phyloP scores from a whole-genome alignment of 1,140 invertebrate species.

The Drosophila miranda region DNA sequence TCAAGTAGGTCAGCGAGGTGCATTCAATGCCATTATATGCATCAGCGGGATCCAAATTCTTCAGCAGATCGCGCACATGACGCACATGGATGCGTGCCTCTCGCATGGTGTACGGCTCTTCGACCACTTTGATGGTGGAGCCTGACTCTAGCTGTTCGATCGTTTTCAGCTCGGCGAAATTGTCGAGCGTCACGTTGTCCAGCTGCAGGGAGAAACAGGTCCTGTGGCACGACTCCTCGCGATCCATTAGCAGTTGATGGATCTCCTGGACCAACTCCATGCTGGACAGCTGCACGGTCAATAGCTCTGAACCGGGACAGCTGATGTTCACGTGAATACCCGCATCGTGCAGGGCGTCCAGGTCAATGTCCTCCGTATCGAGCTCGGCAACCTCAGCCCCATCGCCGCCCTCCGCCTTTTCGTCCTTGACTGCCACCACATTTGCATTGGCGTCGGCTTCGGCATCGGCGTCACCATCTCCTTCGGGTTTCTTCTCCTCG shows the following conservation, averaged over 20 bases:
- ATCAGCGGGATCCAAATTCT: slow-evolving; percentile 95
- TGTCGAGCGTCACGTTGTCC: slow-evolving; percentile 96
- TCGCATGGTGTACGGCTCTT: slow-evolving; percentile 98
- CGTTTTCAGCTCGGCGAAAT: slow-evolving; percentile 98
- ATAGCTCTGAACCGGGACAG: slow-evolving; percentile 93
- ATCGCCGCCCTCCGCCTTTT: slow-evolving; percentile 5
- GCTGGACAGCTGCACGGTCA: slow-evolving; percentile 97
- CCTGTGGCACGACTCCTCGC: slow-evolving; percentile 98
- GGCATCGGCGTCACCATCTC: slow-evolving; percentile 3
- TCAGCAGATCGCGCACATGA: slow-evolving; percentile 97
- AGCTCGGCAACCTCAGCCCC: slow-evolving; percentile 9
- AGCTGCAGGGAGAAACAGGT: slow-evolving; percentile 99
- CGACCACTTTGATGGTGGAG: slow-evolving; percentile 95
- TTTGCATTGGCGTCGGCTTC: slow-evolving; percentile 69
- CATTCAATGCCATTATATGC: slow-evolving; percentile 98
- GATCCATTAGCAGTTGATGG: slow-evolving; percentile 98
- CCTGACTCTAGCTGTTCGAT: slow-evolving; percentile 98
- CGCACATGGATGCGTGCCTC: slow-evolving; percentile 98
- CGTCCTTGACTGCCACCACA: slow-evolving; percentile 30
- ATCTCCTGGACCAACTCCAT: slow-evolving; percentile 99
- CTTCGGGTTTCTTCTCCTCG: slow-evolving; percentile 34
- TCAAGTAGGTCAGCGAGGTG: slow-evolving; percentile 97
- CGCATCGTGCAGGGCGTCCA: slow-evolving; percentile 96
- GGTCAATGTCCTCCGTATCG: slow-evolving; percentile 78
- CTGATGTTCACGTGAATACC: slow-evolving; percentile 96